These are phyloP conservation scores for Heliocidaris tuberculata DNA, from an alignment of 35 echinoderm and acorn worm genomes.

Conservation along the genomic window DNA sequence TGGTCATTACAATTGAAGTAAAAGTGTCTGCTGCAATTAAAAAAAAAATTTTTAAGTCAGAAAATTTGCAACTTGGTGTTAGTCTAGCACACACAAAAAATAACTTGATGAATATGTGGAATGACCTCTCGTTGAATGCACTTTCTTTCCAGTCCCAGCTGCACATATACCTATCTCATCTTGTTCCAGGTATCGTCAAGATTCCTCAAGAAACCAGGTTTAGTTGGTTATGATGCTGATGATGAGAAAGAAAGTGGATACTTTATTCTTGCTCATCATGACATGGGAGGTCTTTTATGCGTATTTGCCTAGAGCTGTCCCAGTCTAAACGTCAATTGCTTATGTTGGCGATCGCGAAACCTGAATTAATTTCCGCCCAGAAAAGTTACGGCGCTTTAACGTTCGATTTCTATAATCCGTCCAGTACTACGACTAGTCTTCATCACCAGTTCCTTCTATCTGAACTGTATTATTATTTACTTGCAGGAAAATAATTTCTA, in stretches of 20 bases:
- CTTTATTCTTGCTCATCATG: background rate
- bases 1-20: background rate
- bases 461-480: too few species aligned
- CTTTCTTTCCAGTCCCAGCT: background rate
- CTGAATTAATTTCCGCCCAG: constrained; percentile 39
- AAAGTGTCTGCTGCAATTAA: too few species aligned
- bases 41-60: too few species aligned
- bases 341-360: background rate
- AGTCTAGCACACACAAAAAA: background rate
- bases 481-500: too few species aligned
- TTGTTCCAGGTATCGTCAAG: background rate
- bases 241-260: background rate
- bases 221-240: too few species aligned
- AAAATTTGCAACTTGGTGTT: background rate
- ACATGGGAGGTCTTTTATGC: background rate
- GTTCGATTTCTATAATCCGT: background rate
- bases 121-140: background rate
- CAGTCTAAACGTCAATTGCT: constrained; percentile 22
- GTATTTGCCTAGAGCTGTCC: constrained; percentile 15
- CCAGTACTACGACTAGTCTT: background rate
- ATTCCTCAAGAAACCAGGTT: background rate
- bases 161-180: background rate
- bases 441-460: too few species aligned
- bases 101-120: background rate
- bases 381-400: background rate